phyloP scores from a whole-genome alignment of 1,140 invertebrate species.

The Drosophila asahinai region DNA sequence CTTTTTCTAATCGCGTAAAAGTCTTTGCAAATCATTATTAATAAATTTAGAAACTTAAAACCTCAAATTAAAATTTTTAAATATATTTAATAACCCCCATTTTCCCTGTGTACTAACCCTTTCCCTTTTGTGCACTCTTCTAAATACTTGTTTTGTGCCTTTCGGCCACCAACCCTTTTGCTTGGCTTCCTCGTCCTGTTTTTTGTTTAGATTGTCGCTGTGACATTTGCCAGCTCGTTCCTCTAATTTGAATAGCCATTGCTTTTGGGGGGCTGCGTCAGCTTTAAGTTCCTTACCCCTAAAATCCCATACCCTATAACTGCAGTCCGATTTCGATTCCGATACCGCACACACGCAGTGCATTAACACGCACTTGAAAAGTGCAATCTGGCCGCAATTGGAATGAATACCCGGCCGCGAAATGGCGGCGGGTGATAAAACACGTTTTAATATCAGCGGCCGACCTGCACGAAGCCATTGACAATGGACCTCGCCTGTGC shows the following conservation, averaged over 20 bases:
- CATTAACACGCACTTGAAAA: slow-evolving; percentile 83
- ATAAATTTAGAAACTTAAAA: too few species aligned
- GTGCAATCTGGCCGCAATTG: slow-evolving; percentile 82
- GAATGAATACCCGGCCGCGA: slow-evolving; percentile 80
- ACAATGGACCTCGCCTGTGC: slow-evolving; percentile 45
- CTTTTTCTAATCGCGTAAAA: background rate
- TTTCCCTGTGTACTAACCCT: background rate
- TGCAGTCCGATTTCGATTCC: slow-evolving; percentile 2
- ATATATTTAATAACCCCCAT: background rate
- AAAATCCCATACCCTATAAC: slow-evolving; percentile 19
- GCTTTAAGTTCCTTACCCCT: slow-evolving; percentile 47
- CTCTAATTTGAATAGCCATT: slow-evolving; percentile 57
- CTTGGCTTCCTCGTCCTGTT: slow-evolving; percentile 22
- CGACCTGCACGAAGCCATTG: slow-evolving; percentile 54
- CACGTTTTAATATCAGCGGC: slow-evolving; percentile 78
- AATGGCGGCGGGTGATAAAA: slow-evolving; percentile 84
- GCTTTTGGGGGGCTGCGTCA: slow-evolving; percentile 31
- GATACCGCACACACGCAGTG: slow-evolving; percentile 42
- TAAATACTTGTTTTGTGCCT: slow-evolving; percentile 37
- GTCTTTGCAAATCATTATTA: background rate
- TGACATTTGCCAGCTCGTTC: slow-evolving; percentile 50
- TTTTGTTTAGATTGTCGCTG: slow-evolving; percentile 42
- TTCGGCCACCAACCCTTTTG: slow-evolving; percentile 42
- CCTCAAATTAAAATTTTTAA: too few species aligned
- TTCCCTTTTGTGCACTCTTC: background rate